These are phyloP conservation scores for Suricata suricatta DNA, from an alignment of 2,113 vertebrate species.

Conservation along the genomic window DNA sequence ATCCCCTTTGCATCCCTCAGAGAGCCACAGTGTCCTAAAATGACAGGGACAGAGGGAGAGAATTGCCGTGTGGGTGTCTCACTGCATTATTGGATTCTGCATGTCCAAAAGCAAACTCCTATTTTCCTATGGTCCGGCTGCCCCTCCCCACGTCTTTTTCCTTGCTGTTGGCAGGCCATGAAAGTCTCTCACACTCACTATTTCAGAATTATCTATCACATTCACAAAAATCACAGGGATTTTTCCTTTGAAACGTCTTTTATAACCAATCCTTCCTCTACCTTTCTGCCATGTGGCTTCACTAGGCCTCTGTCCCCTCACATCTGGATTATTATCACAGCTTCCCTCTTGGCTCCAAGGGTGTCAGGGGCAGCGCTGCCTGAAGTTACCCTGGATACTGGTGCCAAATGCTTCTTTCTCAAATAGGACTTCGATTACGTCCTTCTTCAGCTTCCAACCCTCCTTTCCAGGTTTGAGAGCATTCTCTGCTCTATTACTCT, in stretches of 20 bases:
- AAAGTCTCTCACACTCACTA: background rate
- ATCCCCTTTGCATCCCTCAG: background rate
- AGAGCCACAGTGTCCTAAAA: background rate
- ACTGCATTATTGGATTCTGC: background rate
- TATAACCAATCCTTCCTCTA: background rate
- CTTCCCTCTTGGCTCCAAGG: background rate
- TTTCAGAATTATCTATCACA: background rate
- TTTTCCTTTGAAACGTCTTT: conserved; percentile 21
- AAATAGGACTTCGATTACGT: background rate
- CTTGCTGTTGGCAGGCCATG: background rate
- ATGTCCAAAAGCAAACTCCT: background rate
- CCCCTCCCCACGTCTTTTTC: background rate
- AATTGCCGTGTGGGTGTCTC: background rate
- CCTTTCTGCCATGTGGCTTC: background rate
- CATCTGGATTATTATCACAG: background rate
- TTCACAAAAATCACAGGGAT: background rate
- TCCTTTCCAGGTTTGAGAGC: background rate
- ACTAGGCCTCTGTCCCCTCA: background rate
- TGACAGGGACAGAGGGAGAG: background rate
- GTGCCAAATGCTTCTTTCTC: background rate
- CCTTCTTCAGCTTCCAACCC: background rate
- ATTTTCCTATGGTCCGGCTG: background rate
- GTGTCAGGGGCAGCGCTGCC: background rate
- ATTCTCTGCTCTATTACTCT: background rate
- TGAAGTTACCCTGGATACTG: background rate